A percentile compares a stretch with the other conserved stretches of the same genome.
These are phyloP conservation scores for Drosophila diplacantha DNA, from an alignment of 2,888 invertebrate species.

Conservation along the genomic window DNA sequence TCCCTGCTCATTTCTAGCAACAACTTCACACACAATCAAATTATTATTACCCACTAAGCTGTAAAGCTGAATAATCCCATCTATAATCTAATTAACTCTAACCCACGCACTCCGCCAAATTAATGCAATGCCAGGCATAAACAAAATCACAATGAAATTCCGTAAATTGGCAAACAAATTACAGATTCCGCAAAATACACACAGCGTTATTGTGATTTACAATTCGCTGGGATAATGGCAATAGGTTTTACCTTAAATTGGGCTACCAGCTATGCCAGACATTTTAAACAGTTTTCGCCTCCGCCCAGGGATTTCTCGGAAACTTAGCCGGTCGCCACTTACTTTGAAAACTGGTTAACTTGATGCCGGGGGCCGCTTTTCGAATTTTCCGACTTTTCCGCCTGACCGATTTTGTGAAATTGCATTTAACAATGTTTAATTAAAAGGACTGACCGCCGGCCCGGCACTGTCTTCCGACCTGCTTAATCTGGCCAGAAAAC, in stretches of 20 bases:
- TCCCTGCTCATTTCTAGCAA: neutral
- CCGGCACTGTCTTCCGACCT: slow-evolving; percentile 31
- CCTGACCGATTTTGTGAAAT: slow-evolving; percentile 48
- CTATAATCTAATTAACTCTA: slow-evolving; percentile 36
- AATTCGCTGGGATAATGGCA: neutral
- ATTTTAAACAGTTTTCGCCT: slow-evolving; percentile 5
- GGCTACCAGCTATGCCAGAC: neutral
- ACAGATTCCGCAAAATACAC: slow-evolving; percentile 3
- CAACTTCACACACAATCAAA: slow-evolving; percentile 4
- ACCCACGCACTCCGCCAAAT: slow-evolving; percentile 37
- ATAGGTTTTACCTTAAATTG: neutral
- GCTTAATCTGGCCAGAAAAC: slow-evolving; percentile 28
- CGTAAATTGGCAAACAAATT: slow-evolving; percentile 18
- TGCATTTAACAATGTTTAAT: slow-evolving; percentile 57
- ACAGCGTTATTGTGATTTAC: neutral
- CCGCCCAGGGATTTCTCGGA: slow-evolving; percentile 1
- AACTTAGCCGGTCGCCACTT: neutral
- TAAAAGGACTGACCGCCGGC: slow-evolving; percentile 46
- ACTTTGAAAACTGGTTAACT: slow-evolving; percentile 28
- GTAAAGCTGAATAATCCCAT: slow-evolving; percentile 29
- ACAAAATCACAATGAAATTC: slow-evolving; percentile 42
- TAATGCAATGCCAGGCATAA: slow-evolving; percentile 47
- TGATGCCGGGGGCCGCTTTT: slow-evolving; percentile 15
- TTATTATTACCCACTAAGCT: slow-evolving; percentile 24
- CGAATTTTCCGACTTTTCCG: slow-evolving; percentile 38